These are phyloP conservation scores for Drosophila pachea DNA, from an alignment of 1,140 invertebrate genomes.

Conservation along the genomic window DNA sequence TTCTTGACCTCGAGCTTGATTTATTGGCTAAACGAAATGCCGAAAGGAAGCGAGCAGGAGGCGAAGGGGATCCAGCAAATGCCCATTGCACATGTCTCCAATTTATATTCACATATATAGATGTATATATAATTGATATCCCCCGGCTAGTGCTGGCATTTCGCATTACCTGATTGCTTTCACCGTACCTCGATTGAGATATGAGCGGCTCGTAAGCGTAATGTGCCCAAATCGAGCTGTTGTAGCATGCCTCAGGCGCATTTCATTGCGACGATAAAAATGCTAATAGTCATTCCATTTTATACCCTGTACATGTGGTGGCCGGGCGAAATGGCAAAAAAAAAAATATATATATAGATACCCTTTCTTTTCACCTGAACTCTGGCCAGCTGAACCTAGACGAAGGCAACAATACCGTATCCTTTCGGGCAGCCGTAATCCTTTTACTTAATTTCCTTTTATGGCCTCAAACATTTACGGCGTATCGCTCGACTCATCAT, in stretches of 20 bases:
- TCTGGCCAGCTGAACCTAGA: background rate
- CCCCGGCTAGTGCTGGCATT: background rate
- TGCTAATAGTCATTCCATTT: slow-evolving; percentile 30
- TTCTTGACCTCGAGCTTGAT: slow-evolving; percentile 67
- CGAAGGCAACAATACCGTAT: too few species aligned
- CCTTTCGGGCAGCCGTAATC: too few species aligned
- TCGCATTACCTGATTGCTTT: slow-evolving; percentile 34
- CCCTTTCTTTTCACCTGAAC: background rate
- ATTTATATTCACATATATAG: slow-evolving; percentile 19
- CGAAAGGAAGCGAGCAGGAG: too few species aligned
- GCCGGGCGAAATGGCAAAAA: background rate
- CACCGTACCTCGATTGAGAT: slow-evolving; percentile 40
- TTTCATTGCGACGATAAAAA: slow-evolving; percentile 20
- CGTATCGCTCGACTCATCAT: too few species aligned
- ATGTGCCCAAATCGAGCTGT: slow-evolving; percentile 1
- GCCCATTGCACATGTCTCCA: slow-evolving; percentile 14
- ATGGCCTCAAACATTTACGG: too few species aligned
- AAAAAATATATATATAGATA: background rate
- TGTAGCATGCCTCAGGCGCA: slow-evolving; percentile 9
- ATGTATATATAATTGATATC: background rate
- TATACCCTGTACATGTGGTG: background rate
- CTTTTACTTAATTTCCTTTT: too few species aligned
- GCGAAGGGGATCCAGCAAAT: too few species aligned
- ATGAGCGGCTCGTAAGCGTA: slow-evolving; percentile 7
- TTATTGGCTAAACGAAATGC: slow-evolving; percentile 56